Evolutionary conservation across 2,797 vertebrate species (phyloP), one percentile per base, ranked within the genome.

Genomic region (Helarctos malayanus): DNA sequence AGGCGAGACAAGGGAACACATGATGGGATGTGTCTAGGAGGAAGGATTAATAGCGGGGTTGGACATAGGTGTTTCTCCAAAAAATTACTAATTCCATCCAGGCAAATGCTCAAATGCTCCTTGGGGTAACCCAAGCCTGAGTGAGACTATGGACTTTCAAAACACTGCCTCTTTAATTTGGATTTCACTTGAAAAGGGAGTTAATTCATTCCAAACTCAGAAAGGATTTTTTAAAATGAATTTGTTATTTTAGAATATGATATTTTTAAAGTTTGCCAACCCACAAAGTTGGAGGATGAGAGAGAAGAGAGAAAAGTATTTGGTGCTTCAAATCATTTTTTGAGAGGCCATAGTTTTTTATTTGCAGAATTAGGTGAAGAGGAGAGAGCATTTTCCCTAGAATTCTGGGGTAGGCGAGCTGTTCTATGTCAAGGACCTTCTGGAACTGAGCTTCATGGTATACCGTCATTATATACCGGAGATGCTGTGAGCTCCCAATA

Each of bases 191-290:
- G 57, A 61, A 88, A 96, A 95, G 19, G 7, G 45, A 95, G 45
- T 61, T 95, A 93, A 91, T 82, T 69, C 76, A 71, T 89, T 90
- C 81, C 80, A 84, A 97, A 91, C 85, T 87, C 69, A 96, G 90
- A 93, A 81, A 78, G 82, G 41, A 88, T 25, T 81, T 54, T 41
- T 82, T 75, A 54, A 94, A 88, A 75, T 10, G 29, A 90, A 81
- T 85, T 54, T 18, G 86, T 68, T 32, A 65, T 82, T 78, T 94
- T 91, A 89, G 83, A 96, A 73, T 75, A 95, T 27, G 52, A 3
- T 92, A 73, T 92, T 94, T 94, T 29, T 56, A 90, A 95, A 84
- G 59, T 49, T 94, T 80, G 47, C 73, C 78, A 95, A 29, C 49
- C 29, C 47, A 68, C n/a, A 59, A 69, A 78, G 54, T 84, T 91